phyloP scores from a whole-genome alignment of 2,888 invertebrate species.

The Aricia artaxerxes region DNA sequence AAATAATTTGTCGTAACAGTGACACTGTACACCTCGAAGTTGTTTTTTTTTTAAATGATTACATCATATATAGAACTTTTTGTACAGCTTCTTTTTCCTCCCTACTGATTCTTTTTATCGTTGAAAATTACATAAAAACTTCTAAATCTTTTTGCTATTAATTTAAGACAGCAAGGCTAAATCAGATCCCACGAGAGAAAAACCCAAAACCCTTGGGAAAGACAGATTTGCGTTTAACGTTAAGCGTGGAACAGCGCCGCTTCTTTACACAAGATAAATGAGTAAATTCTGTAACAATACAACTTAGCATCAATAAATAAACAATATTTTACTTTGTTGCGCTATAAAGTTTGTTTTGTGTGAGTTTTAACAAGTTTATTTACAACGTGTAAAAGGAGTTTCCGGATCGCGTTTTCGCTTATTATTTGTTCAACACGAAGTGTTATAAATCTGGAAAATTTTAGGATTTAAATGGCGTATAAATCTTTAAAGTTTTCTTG shows the following conservation, averaged over 20 bases:
- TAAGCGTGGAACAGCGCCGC: neutral
- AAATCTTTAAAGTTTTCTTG: neutral
- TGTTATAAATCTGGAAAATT: neutral
- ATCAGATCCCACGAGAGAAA: neutral
- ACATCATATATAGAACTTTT: too few species aligned
- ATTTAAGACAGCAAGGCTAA: neutral
- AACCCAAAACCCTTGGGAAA: neutral
- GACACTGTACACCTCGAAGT: too few species aligned
- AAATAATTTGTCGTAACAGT: too few species aligned
- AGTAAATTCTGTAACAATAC: neutral
- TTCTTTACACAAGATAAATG: neutral
- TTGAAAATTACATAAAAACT: too few species aligned
- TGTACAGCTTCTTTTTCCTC: too few species aligned
- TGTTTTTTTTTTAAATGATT: too few species aligned
- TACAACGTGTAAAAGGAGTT: constrained; percentile 1
- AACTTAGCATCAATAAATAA: neutral
- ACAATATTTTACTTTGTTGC: neutral
- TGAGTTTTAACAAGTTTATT: constrained; percentile 3
- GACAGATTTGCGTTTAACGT: neutral
- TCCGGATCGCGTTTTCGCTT: constrained; percentile 4
- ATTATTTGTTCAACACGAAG: neutral
- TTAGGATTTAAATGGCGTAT: neutral
- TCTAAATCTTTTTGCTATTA: neutral
- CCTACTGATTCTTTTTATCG: too few species aligned
- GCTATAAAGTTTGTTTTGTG: neutral